Conservation (phyloP, 2,888 invertebrate genomes). For the Merodon equestris region DNA sequence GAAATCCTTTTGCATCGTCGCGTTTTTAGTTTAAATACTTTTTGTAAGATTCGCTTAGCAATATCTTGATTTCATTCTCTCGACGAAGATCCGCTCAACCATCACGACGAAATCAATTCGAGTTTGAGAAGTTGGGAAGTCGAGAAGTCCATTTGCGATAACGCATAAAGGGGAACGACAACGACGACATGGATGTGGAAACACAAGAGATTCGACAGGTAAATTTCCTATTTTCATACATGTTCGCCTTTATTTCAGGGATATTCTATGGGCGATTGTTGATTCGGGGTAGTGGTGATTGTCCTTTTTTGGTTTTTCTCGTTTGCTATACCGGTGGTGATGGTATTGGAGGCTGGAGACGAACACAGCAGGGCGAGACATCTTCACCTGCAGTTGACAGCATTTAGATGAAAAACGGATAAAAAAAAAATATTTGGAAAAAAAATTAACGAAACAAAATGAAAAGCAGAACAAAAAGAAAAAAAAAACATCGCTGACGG, state of each 20-base stretch:
- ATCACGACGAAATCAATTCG: slow-evolving; percentile 20
- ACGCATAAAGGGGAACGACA: slow-evolving; percentile 9
- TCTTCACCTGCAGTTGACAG: slow-evolving; percentile 40
- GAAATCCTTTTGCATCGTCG: slow-evolving; percentile 34
- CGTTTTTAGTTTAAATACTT: slow-evolving; percentile 18
- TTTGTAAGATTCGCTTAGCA: slow-evolving; percentile 18
- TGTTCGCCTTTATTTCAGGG: slow-evolving; percentile 25
- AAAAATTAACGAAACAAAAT: no score
- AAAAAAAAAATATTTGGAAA: no score
- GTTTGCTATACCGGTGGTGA: neutral
- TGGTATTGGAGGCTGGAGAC: slow-evolving; percentile 5
- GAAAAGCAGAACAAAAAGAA: slow-evolving; percentile 13
- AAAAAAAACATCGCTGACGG: slow-evolving; percentile 29
- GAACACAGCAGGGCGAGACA: slow-evolving; percentile 28
- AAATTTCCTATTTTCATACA: slow-evolving; percentile 55
- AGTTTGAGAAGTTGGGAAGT: neutral
- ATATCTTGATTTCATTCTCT: slow-evolving; percentile 3
- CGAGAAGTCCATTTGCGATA: slow-evolving; percentile 35
- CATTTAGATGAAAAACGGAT: slow-evolving; percentile 9
- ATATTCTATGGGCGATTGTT: slow-evolving; percentile 9
- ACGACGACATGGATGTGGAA: slow-evolving; percentile 75
- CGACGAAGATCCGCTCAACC: slow-evolving; percentile 1
- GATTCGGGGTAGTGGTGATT: neutral
- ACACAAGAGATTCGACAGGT: slow-evolving; percentile 78
- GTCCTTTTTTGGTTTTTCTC: no score